Percentiles rank a stretch among this genome's conserved stretches.
Evolutionary conservation across 2,113 vertebrate species (phyloP).

Genomic region (Micronycteris hirsuta): DNA sequence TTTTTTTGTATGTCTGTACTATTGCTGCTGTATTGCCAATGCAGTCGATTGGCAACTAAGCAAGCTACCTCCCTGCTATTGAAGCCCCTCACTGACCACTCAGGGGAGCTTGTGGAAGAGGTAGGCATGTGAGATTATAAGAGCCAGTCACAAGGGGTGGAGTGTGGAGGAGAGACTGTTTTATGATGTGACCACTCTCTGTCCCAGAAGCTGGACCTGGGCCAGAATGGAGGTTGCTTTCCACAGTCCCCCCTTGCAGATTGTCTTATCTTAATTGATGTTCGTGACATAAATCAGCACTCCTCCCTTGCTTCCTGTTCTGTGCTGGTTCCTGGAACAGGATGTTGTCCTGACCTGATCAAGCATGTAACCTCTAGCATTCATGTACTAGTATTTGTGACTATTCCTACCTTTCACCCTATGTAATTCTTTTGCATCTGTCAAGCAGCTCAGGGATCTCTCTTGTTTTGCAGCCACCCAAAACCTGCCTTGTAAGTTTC

Average conservation of each 20-base stretch:
- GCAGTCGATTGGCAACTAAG: not conserved
- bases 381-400: not conserved
- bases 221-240: not conserved
- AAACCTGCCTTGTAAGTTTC: not conserved
- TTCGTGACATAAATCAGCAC: not conserved
- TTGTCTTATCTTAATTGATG: not conserved
- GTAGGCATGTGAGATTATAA: not conserved
- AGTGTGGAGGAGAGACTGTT: not conserved
- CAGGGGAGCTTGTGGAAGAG: not conserved
- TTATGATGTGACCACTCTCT: not conserved
- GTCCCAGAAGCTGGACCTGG: not conserved
- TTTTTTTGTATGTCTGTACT: not conserved
- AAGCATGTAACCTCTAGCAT: not conserved
- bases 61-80: not conserved
- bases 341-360: not conserved
- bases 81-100: not conserved
- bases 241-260: not conserved
- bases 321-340: not conserved
- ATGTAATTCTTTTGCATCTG: not conserved
- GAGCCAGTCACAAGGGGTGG: not conserved
- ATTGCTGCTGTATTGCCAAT: not conserved
- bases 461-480: not conserved
- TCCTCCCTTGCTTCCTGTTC: not conserved
- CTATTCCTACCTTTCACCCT: not conserved
- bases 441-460: not conserved